A percentile compares a stretch with the other conserved stretches of the same genome.
Evolutionary conservation across 2,113 vertebrate species (phyloP).

Genomic region (Pantherophis guttatus): DNA sequence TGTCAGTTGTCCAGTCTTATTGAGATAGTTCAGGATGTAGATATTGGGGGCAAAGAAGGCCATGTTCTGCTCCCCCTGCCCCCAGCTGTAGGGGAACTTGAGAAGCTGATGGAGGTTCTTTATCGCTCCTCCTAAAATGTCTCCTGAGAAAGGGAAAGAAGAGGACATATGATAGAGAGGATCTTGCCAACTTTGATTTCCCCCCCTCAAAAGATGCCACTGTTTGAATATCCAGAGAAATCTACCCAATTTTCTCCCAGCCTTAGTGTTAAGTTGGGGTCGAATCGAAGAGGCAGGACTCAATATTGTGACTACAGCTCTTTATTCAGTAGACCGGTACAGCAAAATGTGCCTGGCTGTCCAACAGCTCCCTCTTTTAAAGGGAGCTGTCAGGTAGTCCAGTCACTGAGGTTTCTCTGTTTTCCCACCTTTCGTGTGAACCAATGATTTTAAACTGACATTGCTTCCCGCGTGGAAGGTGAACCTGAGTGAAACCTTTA

Average conservation of each 20-base stretch:
- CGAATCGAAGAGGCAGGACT: too few species aligned
- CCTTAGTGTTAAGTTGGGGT: too few species aligned
- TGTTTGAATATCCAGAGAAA: neutral
- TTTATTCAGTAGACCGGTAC: too few species aligned
- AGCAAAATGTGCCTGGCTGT: too few species aligned
- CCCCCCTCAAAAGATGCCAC: neutral
- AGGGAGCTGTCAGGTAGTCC: too few species aligned
- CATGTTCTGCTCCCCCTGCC: constrained; percentile 93
- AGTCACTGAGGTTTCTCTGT: too few species aligned
- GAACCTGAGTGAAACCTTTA: too few species aligned
- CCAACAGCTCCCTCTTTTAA: too few species aligned
- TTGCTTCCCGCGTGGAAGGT: too few species aligned
- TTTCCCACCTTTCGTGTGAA: too few species aligned
- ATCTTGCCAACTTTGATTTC: neutral
- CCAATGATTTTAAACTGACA: too few species aligned
- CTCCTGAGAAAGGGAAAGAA: constrained; percentile 68
- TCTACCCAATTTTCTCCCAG: neutral
- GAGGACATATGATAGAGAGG: neutral
- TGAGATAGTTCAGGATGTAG: constrained; percentile 83
- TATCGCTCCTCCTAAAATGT: constrained; percentile 80
- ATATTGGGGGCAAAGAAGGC: constrained; percentile 84
- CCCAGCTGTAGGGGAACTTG: constrained; percentile 83
- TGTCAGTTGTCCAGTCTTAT: constrained; percentile 78
- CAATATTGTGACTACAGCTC: too few species aligned
- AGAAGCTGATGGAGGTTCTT: constrained; percentile 81